Percentiles rank a stretch among this genome's conserved stretches.
phyloP scores from a whole-genome alignment of 2,113 vertebrate species.

The Chiloscyllium plagiosum region DNA sequence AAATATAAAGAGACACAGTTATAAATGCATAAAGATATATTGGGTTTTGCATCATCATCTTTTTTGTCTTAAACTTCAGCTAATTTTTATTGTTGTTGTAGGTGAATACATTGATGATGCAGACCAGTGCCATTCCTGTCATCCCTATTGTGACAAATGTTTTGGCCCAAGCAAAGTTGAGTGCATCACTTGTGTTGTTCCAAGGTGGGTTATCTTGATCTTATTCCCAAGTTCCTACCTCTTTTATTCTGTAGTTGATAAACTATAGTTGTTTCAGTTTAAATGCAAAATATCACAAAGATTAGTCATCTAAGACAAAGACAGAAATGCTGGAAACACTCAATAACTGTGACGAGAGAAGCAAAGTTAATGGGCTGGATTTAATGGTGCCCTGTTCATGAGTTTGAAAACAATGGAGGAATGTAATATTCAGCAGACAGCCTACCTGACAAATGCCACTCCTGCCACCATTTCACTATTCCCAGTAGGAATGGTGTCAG shows the following conservation, averaged over 20 bases:
- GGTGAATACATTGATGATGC: constrained; percentile 63
- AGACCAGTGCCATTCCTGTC: constrained; percentile 65
- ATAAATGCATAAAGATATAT: not conserved
- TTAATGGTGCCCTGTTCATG: not conserved
- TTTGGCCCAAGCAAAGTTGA: constrained; percentile 62
- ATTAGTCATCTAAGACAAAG: not conserved
- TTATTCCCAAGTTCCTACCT: no score
- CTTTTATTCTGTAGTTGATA: not conserved
- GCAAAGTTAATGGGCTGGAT: not conserved
- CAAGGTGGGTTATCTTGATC: constrained; percentile 59
- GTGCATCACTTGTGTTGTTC: constrained; percentile 64
- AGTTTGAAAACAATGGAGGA: not conserved
- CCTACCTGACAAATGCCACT: not conserved
- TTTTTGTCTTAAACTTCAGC: not conserved
- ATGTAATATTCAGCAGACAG: not conserved
- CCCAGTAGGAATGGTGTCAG: not conserved
- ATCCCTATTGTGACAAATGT: constrained; percentile 69
- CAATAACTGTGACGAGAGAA: not conserved
- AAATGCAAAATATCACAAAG: not conserved
- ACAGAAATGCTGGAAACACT: not conserved
- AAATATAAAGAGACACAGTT: not conserved
- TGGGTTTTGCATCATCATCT: not conserved
- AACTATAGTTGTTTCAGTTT: not conserved
- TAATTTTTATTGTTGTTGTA: constrained; percentile 42
- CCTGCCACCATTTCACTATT: not conserved